These are phyloP conservation scores for Dunckerocampus dactyliophorus DNA, from an alignment of 2,113 vertebrate genomes.

Conservation along the genomic window DNA sequence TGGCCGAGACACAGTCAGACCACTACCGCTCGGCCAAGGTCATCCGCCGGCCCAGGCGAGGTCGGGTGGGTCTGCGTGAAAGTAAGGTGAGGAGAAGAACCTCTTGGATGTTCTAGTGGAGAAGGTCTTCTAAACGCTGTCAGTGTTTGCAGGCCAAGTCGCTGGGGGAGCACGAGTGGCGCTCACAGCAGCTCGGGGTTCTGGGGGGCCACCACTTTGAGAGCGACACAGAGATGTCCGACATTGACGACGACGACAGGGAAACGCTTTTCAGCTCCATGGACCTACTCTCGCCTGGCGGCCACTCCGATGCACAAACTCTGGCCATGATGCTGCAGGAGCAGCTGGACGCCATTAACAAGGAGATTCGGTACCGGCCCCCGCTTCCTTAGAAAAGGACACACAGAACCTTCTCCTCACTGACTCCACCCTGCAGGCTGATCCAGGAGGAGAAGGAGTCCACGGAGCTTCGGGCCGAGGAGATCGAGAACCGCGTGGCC, in stretches of 20 bases:
- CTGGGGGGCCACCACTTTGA: constrained; percentile 90
- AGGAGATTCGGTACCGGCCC: constrained; percentile 88
- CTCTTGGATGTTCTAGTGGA: background rate
- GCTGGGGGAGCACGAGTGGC: constrained; percentile 94
- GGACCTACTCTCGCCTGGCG: constrained; percentile 94
- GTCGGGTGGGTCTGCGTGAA: constrained; percentile 85
- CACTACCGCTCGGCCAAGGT: constrained; percentile 92
- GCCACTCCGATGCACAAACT: constrained; percentile 95
- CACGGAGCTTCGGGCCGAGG: constrained; percentile 92
- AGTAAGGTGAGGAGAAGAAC: constrained; percentile 81
- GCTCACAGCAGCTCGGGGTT: constrained; percentile 87
- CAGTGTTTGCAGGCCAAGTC: constrained; percentile 83
- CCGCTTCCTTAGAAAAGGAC: background rate
- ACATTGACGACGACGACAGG: constrained; percentile 94
- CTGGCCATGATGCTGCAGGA: constrained; percentile 99
- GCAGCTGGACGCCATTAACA: constrained; percentile 97
- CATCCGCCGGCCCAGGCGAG: constrained; percentile 86
- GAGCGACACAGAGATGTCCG: constrained; percentile 98
- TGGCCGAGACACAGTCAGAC: constrained; percentile 91
- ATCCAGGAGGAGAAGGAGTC: constrained; percentile 99
- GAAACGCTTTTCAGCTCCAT: constrained; percentile 98
- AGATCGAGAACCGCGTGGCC: constrained; percentile 96
- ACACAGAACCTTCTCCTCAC: background rate
- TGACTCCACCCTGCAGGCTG: constrained; percentile 70
- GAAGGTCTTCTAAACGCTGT: background rate